Evolutionary conservation across 2,888 invertebrate species (phyloP).

Genomic region (Lithophane semibrunnea): DNA sequence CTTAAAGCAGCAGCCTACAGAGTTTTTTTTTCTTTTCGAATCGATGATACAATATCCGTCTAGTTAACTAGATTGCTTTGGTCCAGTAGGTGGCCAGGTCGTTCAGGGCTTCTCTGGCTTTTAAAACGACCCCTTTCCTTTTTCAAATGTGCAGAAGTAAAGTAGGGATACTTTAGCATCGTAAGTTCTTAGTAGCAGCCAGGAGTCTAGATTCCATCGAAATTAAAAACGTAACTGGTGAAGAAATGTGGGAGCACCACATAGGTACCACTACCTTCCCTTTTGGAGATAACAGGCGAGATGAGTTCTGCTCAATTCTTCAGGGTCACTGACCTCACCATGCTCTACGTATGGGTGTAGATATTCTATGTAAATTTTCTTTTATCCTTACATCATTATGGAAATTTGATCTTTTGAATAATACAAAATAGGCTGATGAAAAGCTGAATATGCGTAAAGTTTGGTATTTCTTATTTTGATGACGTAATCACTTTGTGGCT

Average conservation of each 20-base stretch:
- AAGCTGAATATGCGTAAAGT: slow-evolving; percentile 59
- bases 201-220: neutral
- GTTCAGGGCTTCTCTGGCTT: neutral
- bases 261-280: neutral
- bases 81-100: neutral
- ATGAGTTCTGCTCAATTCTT: neutral
- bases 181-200: no score
- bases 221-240: neutral
- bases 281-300: neutral
- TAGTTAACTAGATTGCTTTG: no score
- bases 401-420: slow-evolving; percentile 62
- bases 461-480: slow-evolving; percentile 58
- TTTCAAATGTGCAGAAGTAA: neutral
- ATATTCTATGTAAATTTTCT: slow-evolving; percentile 39
- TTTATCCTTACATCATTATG: slow-evolving; percentile 50
- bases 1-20: neutral
- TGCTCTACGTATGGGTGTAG: slow-evolving; percentile 11
- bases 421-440: slow-evolving; percentile 49
- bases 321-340: slow-evolving; percentile 8
- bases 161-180: neutral
- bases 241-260: neutral
- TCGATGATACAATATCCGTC: neutral
- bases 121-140: no score
- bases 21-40: neutral
- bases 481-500: slow-evolving; percentile 52